Conservation (phyloP, 2,888 invertebrate species). For the Drosophila yooni region DNA sequence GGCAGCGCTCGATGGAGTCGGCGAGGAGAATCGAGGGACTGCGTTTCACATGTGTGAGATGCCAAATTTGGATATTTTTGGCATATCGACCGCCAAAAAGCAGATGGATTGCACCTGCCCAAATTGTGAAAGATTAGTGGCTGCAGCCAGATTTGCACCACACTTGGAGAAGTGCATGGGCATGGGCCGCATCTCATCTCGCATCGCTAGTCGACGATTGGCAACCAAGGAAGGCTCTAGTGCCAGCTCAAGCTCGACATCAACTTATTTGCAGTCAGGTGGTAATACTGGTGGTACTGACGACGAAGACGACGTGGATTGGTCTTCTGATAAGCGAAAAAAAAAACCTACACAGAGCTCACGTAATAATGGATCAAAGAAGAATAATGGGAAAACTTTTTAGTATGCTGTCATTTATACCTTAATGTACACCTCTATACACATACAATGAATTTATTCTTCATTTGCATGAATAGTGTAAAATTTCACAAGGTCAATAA, state of each 20-base stretch:
- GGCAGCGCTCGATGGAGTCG: conserved; percentile 88
- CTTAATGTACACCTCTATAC: background rate
- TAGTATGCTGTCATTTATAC: conserved; percentile 9
- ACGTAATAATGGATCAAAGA: conserved; percentile 84
- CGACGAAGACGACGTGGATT: conserved; percentile 95
- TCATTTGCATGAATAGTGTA: conserved; percentile 29
- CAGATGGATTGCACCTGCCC: conserved; percentile 89
- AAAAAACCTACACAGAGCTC: conserved; percentile 86
- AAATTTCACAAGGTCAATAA: conserved; percentile 38
- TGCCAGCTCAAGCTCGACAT: conserved; percentile 77
- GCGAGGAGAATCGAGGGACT: conserved; percentile 86
- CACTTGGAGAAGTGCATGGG: conserved; percentile 98
- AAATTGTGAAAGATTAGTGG: conserved; percentile 86
- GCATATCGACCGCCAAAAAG: conserved; percentile 92
- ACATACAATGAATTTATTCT: conserved; percentile 5
- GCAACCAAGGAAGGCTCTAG: conserved; percentile 89
- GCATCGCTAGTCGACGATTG: conserved; percentile 93
- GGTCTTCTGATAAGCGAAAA: conserved; percentile 91
- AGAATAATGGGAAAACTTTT: conserved; percentile 84
- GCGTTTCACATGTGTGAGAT: conserved; percentile 88
- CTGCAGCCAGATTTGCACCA: conserved; percentile 94
- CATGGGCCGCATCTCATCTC: conserved; percentile 95
- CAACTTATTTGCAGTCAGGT: conserved; percentile 87
- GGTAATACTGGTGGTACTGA: conserved; percentile 88
- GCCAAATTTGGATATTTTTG: conserved; percentile 93